Base-by-base conservation (phyloP, 2,888 invertebrate genomes). In the Callyntrura sp. region DNA sequence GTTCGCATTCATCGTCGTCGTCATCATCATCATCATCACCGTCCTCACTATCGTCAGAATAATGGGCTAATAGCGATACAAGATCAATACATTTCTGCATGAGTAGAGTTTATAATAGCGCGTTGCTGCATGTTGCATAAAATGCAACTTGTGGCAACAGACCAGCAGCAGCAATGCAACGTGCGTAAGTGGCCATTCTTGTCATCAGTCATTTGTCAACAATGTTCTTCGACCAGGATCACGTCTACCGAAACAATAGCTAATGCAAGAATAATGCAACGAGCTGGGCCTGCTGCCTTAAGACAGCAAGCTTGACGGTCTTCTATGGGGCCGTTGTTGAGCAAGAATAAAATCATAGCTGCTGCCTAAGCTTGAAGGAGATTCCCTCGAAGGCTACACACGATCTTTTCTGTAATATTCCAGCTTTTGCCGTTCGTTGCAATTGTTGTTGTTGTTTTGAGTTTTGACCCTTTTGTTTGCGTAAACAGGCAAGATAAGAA, bases 321-420 rank as follows among this genome's bases (percentile, higher is more conserved):
- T 25, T 62, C 6, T 5, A 23, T 20, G 14, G 20, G 23, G 23
- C 11, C 6, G 35, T 35, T 35, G 35, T 35, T 35, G 35, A 35
- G 35, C 35, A 35, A 35, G 35, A 35, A 35, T 35, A 2, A 35
- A 35, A 35, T 35, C 35, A 35, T 2, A 35, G 2, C 35, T 2
- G 35, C 35, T 2, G 35, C 6, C 35, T 35, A 35, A 35, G 35
- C 35, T 35, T 35, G 35, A 35, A 35, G 35, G 35, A 9, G 48
- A 35, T 35, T 35, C 35, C 6, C 35, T 35, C 6, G 35, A 35
- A 35, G 35, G 35, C 35, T 35, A 35, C 3, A 35, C 70, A 70
- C 25, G 48, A 62, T 43, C 45, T 48, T 48, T 78, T 55, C 78
- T 78, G 78, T 78, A 57, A 55, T 28, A 78, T 78, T 55, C 35